A percentile compares a stretch with the other conserved stretches of the same genome.
phyloP scores from a whole-genome alignment of 2,797 vertebrate genomes.

The Heteromormyrus szaboi region DNA sequence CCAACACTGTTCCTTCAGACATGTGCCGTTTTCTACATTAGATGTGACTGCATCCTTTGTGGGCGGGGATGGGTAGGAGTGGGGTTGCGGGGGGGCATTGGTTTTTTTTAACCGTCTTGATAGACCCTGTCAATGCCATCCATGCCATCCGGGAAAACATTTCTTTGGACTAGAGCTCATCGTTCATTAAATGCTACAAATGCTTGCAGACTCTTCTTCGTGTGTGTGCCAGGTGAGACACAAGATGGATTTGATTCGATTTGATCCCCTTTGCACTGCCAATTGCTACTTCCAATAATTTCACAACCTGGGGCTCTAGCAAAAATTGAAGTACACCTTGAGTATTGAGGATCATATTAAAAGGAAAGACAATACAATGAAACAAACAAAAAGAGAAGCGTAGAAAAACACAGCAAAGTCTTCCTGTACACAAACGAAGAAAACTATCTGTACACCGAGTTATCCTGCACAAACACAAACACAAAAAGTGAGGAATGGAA shows the following conservation, averaged over 20 bases:
- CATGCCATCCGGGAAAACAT: neutral
- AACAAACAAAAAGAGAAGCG: neutral
- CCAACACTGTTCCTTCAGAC: neutral
- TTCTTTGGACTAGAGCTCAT: neutral
- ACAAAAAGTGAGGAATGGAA: neutral
- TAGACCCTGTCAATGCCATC: neutral
- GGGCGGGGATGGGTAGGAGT: no score
- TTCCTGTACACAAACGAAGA: neutral
- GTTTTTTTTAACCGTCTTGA: neutral
- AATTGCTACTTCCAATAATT: neutral
- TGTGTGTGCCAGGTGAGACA: neutral
- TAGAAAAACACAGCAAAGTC: neutral
- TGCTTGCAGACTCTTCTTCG: neutral
- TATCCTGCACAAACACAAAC: neutral
- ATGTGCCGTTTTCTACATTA: neutral
- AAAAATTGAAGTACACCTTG: neutral
- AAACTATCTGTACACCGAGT: neutral
- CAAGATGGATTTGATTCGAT: neutral
- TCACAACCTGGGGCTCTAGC: neutral
- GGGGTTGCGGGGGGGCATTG: neutral
- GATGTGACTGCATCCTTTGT: neutral
- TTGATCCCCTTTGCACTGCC: neutral
- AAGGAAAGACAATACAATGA: neutral
- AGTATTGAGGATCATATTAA: neutral
- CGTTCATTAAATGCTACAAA: neutral